Evolutionary conservation across 1,140 invertebrate genomes (phyloP).

Genomic region (Saccostrea cuccullata): DNA sequence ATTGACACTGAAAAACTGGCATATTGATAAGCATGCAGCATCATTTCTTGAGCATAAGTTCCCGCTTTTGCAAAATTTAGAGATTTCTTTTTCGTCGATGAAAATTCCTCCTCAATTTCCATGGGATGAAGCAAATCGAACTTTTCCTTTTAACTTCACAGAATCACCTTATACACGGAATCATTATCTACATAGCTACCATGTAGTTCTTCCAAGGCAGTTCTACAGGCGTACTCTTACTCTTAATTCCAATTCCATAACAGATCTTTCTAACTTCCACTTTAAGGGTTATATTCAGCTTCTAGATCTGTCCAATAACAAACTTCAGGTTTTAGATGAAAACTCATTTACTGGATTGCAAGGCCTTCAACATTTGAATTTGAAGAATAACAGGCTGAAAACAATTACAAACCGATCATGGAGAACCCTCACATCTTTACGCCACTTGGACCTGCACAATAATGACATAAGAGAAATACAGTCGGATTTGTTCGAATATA

Average conservation of each 20-base stretch:
- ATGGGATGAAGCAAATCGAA: slow-evolving; percentile 56
- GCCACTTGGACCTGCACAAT: slow-evolving; percentile 50
- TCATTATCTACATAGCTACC: neutral
- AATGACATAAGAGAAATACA: slow-evolving; percentile 48
- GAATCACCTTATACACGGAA: slow-evolving; percentile 56
- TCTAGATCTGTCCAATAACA: slow-evolving; percentile 56
- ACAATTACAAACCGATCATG: slow-evolving; percentile 52
- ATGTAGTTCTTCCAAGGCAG: slow-evolving; percentile 51
- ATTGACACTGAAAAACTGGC: neutral
- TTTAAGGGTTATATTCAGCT: slow-evolving; percentile 61
- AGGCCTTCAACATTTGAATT: slow-evolving; percentile 59
- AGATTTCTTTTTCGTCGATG: slow-evolving; percentile 60
- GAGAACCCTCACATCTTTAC: slow-evolving; percentile 28
- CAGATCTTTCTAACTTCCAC: slow-evolving; percentile 54
- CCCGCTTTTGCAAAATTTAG: slow-evolving; percentile 63
- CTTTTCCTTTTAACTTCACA: slow-evolving; percentile 51
- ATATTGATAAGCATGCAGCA: neutral
- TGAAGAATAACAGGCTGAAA: slow-evolving; percentile 56
- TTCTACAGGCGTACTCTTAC: slow-evolving; percentile 52
- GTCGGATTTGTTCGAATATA: slow-evolving; percentile 41
- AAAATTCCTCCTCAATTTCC: slow-evolving; percentile 60
- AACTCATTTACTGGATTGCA: slow-evolving; percentile 55
- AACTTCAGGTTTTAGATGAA: slow-evolving; percentile 48
- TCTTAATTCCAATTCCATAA: slow-evolving; percentile 60
- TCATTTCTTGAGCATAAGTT: slow-evolving; percentile 47